Conservation (phyloP, 2,797 vertebrate species). For the Rhabdophis nuchalis region DNA sequence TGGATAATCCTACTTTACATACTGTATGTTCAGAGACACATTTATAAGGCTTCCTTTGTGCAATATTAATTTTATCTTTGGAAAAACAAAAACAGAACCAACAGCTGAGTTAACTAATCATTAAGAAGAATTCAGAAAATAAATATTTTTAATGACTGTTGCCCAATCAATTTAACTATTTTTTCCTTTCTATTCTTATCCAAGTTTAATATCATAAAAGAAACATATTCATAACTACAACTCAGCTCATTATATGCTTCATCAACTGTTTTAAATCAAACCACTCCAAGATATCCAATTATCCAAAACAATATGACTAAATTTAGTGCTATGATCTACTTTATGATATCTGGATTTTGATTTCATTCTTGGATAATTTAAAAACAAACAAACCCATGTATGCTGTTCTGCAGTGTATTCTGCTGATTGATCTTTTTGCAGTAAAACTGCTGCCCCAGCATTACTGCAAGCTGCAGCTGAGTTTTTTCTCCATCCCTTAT, state of each 20-base stretch:
- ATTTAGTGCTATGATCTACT: not conserved
- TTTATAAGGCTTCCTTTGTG: not conserved
- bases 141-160: not conserved
- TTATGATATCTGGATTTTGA: not conserved
- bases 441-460: conserved; percentile 1
- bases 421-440: conserved; percentile 26
- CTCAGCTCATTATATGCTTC: not conserved
- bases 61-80: not conserved
- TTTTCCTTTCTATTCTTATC: not conserved
- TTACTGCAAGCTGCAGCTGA: conserved; percentile 19
- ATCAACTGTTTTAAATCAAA: not conserved
- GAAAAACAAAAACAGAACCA: not conserved
- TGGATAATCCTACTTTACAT: not conserved
- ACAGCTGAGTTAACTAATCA: not conserved
- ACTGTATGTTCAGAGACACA: not conserved
- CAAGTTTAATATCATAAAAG: not conserved
- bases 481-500: not conserved
- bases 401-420: conserved; percentile 16
- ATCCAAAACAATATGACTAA: not conserved
- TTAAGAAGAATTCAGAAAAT: not conserved
- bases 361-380: not conserved
- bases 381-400: not conserved
- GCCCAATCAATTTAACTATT: not conserved
- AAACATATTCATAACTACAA: not conserved
- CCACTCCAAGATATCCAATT: not conserved